phyloP scores from a whole-genome alignment of 92 coral and sea anemone genomes.

The Muricea muricata region DNA sequence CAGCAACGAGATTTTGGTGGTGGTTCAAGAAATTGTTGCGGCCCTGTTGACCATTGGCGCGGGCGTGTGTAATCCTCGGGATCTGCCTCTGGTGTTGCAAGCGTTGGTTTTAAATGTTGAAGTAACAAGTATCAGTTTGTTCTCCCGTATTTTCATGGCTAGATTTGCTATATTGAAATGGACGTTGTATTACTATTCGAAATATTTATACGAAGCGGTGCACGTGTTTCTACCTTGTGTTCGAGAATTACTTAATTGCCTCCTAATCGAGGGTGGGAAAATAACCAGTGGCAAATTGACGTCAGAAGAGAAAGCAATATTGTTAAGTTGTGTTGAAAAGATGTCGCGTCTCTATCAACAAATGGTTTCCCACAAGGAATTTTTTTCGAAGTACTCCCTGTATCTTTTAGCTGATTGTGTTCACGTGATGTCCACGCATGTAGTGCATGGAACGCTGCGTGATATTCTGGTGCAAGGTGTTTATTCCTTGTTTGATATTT shows the following conservation, averaged over 20 bases:
- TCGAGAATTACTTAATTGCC: conserved; percentile 22
- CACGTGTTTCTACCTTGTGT: conserved; percentile 35
- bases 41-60: conserved; percentile 18
- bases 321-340: conserved; percentile 19
- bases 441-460: conserved; percentile 59
- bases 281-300: background rate
- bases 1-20: background rate
- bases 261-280: conserved; percentile 3
- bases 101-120: background rate
- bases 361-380: conserved; percentile 77
- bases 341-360: conserved; percentile 80
- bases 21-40: conserved; percentile 30
- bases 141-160: conserved; percentile 36
- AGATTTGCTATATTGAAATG: conserved; percentile 27
- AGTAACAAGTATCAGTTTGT: background rate
- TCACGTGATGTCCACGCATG: conserved; percentile 84
- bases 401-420: conserved; percentile 58
- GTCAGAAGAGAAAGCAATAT: background rate
- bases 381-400: conserved; percentile 28
- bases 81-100: conserved; percentile 9
- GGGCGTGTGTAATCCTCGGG: conserved; percentile 26
- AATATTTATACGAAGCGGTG: conserved; percentile 16
- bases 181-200: conserved; percentile 35
- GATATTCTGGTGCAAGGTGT: conserved; percentile 76
- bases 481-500: conserved; percentile 78